Percentiles rank a stretch among this genome's conserved stretches.
These are phyloP conservation scores for Osmoderma eremita DNA, from an alignment of 2,888 invertebrate genomes.

Conservation along the genomic window DNA sequence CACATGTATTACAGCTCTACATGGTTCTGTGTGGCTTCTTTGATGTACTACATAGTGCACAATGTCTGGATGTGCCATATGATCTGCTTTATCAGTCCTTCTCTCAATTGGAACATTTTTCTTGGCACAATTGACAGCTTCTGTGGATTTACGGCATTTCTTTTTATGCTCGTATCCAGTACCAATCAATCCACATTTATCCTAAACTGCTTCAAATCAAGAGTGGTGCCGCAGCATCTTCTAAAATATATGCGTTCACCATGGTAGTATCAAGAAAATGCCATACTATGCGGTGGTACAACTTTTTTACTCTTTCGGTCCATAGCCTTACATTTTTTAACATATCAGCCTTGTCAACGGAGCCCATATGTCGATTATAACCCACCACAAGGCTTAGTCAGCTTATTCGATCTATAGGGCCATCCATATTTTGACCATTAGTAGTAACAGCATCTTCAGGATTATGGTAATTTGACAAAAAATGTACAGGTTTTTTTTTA, in stretches of 20 bases:
- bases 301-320: slow-evolving; percentile 41
- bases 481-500: slow-evolving; percentile 15
- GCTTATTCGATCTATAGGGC: slow-evolving; percentile 34
- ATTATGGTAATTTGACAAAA: slow-evolving; percentile 17
- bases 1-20: too few species aligned
- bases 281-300: slow-evolving; percentile 44
- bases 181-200: slow-evolving; percentile 29
- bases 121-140: slow-evolving; percentile 10
- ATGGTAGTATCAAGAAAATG: slow-evolving; percentile 28
- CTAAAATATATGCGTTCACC: slow-evolving; percentile 9
- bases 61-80: slow-evolving; percentile 5
- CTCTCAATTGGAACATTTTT: background rate
- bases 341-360: slow-evolving; percentile 44
- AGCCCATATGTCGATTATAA: slow-evolving; percentile 44
- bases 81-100: background rate
- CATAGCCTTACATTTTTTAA: slow-evolving; percentile 44
- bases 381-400: slow-evolving; percentile 44
- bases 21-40: slow-evolving; percentile 15
- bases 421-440: slow-evolving; percentile 36
- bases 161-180: background rate
- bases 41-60: slow-evolving; percentile 20
- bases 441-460: background rate
- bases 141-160: background rate
- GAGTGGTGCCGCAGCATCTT: too few species aligned
- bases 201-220: slow-evolving; percentile 18